phyloP scores from a whole-genome alignment of 2,888 invertebrate species.

The Minunthozetes semirufus region DNA sequence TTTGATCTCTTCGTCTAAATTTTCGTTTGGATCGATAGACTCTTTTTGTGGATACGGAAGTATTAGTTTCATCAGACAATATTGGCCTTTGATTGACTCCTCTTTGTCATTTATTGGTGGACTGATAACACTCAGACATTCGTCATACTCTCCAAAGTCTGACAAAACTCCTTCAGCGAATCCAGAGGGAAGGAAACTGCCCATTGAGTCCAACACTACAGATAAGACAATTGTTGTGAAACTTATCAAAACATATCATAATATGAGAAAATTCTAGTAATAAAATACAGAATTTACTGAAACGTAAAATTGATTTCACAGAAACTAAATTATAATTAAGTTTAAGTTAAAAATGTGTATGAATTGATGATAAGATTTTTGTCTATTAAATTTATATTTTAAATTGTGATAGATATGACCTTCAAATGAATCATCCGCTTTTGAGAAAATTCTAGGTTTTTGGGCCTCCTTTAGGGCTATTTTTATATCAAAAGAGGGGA shows the following conservation, averaged over 20 bases:
- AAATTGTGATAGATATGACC: too few species aligned
- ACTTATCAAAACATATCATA: not conserved
- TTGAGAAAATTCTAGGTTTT: not conserved
- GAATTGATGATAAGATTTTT: too few species aligned
- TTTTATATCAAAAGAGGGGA: too few species aligned
- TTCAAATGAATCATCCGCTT: not conserved
- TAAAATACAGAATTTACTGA: not conserved
- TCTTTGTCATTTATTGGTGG: not conserved
- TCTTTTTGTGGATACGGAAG: not conserved
- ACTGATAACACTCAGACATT: not conserved
- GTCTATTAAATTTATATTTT: too few species aligned
- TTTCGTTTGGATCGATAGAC: not conserved
- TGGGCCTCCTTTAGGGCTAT: too few species aligned
- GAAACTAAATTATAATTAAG: too few species aligned
- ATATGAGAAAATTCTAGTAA: not conserved
- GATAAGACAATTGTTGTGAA: not conserved
- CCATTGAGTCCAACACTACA: slow-evolving; percentile 10
- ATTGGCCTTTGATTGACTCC: not conserved
- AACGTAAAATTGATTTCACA: too few species aligned
- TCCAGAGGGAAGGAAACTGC: not conserved
- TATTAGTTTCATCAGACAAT: slow-evolving; percentile 6
- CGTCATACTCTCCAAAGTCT: slow-evolving; percentile 16
- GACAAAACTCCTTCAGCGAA: slow-evolving; percentile 3
- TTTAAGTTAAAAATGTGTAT: too few species aligned
- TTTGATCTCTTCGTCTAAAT: not conserved